Percentiles rank a stretch among this genome's conserved stretches.
These are phyloP conservation scores for Leucosticte australis DNA, from an alignment of 2,113 vertebrate genomes.

Conservation along the genomic window DNA sequence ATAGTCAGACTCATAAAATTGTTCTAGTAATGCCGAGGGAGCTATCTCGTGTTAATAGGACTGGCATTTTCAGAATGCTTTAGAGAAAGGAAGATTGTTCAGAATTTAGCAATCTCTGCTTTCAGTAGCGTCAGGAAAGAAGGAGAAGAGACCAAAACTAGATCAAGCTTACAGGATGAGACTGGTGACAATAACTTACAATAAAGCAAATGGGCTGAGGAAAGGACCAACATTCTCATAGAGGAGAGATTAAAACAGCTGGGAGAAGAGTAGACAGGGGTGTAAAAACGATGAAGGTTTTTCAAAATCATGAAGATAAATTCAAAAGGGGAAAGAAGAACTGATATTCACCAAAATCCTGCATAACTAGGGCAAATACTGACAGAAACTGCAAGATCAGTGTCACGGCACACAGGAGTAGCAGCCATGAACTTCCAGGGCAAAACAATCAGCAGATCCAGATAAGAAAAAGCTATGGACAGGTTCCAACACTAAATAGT, in stretches of 20 bases:
- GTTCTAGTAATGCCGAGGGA: not conserved
- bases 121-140: not conserved
- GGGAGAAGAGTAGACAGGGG: fast-evolving
- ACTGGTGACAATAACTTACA: not conserved
- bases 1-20: not conserved
- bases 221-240: not conserved
- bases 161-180: not conserved
- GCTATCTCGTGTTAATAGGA: not conserved
- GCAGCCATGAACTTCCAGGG: not conserved
- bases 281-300: not conserved
- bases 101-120: not conserved
- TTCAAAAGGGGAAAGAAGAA: not conserved
- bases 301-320: not conserved
- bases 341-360: not conserved
- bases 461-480: not conserved
- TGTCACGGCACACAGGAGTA: not conserved
- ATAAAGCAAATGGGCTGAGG: not conserved
- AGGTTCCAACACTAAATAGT: not conserved
- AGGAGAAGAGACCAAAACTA: not conserved
- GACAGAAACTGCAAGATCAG: not conserved
- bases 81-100: not conserved
- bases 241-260: not conserved
- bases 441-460: not conserved
- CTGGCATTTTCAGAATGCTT: not conserved
- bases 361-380: not conserved